Conservation (phyloP, 1,140 invertebrate species). For the Aphelinus atriplicis region DNA sequence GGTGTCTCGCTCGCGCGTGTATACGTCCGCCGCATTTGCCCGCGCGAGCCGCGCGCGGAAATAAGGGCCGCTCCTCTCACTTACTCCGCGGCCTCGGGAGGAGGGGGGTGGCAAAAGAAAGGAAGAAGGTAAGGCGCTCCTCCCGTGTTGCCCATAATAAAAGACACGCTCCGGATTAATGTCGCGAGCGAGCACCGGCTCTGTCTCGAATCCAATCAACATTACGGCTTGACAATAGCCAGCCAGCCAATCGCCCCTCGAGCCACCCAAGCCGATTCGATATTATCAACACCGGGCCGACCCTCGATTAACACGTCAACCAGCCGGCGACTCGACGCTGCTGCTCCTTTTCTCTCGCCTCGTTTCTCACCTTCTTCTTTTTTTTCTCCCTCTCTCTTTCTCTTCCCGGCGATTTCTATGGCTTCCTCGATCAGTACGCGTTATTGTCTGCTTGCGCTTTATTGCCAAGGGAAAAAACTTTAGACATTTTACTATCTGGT, state of each 20-base stretch:
- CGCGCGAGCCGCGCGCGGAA: constrained; percentile 3
- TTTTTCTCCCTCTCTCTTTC: background rate
- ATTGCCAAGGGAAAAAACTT: background rate
- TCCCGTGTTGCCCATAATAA: constrained; percentile 29
- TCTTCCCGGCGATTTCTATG: background rate
- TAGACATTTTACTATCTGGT: too few relatives aligned
- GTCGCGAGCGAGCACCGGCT: constrained; percentile 14
- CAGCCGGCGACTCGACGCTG: constrained; percentile 13
- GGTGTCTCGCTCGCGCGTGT: too few relatives aligned
- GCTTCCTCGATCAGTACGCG: background rate
- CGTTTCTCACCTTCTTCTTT: background rate
- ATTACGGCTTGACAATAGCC: constrained; percentile 40
- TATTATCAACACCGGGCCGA: constrained; percentile 36
- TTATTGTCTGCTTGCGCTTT: background rate
- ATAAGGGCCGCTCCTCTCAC: background rate
- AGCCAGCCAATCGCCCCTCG: constrained; percentile 36
- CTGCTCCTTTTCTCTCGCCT: constrained; percentile 6
- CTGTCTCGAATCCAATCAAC: constrained; percentile 41
- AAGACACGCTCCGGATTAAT: constrained; percentile 40
- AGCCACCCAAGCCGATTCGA: constrained; percentile 23
- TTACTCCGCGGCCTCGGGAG: background rate
- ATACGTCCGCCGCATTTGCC: constrained; percentile 12
- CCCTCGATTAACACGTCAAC: constrained; percentile 41
- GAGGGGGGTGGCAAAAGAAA: background rate
- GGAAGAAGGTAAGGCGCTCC: constrained; percentile 1